Percentiles rank a stretch among this genome's conserved stretches.
Evolutionary conservation across 2,888 invertebrate genomes (phyloP).

Genomic region (Orgyia antiqua): DNA sequence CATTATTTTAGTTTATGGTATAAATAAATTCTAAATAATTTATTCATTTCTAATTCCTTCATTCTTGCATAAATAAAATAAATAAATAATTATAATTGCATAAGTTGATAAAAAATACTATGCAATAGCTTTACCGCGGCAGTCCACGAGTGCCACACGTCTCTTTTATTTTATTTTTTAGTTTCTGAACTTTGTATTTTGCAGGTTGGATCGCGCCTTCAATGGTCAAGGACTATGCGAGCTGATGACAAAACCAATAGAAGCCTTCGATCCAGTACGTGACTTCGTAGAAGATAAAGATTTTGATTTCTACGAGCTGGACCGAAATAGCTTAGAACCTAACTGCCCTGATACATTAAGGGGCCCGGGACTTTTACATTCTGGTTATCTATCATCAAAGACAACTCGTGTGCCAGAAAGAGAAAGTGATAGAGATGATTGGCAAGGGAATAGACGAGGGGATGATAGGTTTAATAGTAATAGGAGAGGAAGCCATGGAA

Average conservation of each 20-base stretch:
- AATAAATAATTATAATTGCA: too few relatives aligned
- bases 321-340: constrained; percentile 82
- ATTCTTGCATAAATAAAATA: too few relatives aligned
- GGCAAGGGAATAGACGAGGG: constrained; percentile 28
- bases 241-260: constrained; percentile 83
- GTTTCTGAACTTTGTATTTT: too few relatives aligned
- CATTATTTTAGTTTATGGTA: too few relatives aligned
- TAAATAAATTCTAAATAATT: too few relatives aligned
- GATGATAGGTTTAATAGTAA: constrained; percentile 37
- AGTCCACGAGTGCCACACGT: too few relatives aligned
- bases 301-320: constrained; percentile 88
- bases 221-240: constrained; percentile 88
- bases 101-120: too few relatives aligned
- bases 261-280: constrained; percentile 80
- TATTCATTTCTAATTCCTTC: too few relatives aligned
- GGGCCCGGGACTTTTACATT: constrained; percentile 62
- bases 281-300: constrained; percentile 82
- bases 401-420: constrained; percentile 35
- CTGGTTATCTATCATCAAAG: constrained; percentile 64
- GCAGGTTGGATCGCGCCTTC: constrained; percentile 82
- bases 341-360: constrained; percentile 71
- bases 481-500: constrained; percentile 34
- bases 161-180: too few relatives aligned
- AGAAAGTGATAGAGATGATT: constrained; percentile 41
- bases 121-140: too few relatives aligned